Evolutionary conservation across 2,113 vertebrate genomes (phyloP).

Genomic region (Grantiella picta): DNA sequence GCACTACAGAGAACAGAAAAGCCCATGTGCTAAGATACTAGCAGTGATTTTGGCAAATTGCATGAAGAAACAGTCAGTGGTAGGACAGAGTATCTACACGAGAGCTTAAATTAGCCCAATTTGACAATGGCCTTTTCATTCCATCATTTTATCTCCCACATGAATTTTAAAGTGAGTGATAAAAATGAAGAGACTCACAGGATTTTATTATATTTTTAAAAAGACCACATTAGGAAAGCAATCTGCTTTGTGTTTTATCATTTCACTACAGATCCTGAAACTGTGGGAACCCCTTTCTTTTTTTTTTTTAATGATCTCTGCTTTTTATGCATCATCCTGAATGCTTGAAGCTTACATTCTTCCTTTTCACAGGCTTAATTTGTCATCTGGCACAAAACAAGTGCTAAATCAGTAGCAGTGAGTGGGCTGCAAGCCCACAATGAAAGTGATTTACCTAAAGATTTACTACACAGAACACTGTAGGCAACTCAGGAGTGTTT

Average conservation of each 20-base stretch:
- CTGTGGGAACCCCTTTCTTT: accelerated
- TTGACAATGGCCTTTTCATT: neutral
- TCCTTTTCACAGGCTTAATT: neutral
- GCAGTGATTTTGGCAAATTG: neutral
- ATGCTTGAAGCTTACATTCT: neutral
- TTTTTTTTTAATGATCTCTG: neutral
- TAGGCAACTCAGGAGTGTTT: neutral
- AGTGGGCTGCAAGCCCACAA: neutral
- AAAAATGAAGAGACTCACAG: neutral
- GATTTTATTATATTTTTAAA: neutral
- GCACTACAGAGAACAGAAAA: conserved; percentile 25
- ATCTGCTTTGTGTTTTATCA: neutral
- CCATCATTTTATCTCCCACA: neutral
- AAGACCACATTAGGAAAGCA: neutral
- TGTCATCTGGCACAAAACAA: neutral
- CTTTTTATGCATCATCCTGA: neutral
- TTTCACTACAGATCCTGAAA: neutral
- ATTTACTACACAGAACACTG: neutral
- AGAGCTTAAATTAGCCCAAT: neutral
- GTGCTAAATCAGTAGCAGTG: neutral
- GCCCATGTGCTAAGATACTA: too few relatives aligned
- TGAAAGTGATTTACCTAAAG: neutral
- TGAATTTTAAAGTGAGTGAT: neutral
- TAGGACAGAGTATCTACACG: neutral
- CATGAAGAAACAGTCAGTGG: neutral